Base-by-base conservation (phyloP, 2,888 invertebrate genomes). In the Lasius platythorax region DNA sequence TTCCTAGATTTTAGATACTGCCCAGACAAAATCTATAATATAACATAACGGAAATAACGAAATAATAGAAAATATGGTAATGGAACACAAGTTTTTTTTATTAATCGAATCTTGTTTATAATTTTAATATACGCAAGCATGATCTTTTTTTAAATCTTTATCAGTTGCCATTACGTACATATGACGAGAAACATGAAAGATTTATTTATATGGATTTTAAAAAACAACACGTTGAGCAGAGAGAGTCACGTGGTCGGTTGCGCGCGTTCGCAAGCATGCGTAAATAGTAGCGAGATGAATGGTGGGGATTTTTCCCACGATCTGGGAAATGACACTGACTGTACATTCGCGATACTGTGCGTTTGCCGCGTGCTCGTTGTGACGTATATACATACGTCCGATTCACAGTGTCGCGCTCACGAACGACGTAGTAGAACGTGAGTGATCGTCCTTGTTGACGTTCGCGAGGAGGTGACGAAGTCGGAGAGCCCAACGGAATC, bases 281-380 rank as follows among this genome's bases (percentile, higher is more conserved):
- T 50, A 18, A 46, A 23, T 28, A 23, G 23, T 15, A 4, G 4
- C 18, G 18, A 28, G 28, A 2, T 46, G 28, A 68, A 46, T 4
- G 46, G 67, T 46, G 67, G 67, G 67, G 46, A 53, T 28, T 18
- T 50, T 50, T 50, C 30, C 12, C 33, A 70, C 50, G 8, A 5
- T 67, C 28, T 43, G 23, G 67, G 67, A 67, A 53, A n/a, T n/a
- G 53, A 46, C 43, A 66, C 40, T 67, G 43, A 66, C 66, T 43
- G 46, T 18, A 28, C 4, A 28, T 2, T 8, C 1, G 43, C n/a
- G 15, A 67, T 18, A 43, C 15, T 50, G 50, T 56, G 15, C 23
- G 9, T 53, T 23, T 8, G n/a, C 53, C n/a, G 18, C 53, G 8
- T n/a, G 53, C 2, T 53, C n/a, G 8, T n/a, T 50, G 18, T 23